A percentile compares a stretch with the other conserved stretches of the same genome.
Evolutionary conservation across 1,140 invertebrate species (phyloP).

Genomic region (Lethrus apterus): DNA sequence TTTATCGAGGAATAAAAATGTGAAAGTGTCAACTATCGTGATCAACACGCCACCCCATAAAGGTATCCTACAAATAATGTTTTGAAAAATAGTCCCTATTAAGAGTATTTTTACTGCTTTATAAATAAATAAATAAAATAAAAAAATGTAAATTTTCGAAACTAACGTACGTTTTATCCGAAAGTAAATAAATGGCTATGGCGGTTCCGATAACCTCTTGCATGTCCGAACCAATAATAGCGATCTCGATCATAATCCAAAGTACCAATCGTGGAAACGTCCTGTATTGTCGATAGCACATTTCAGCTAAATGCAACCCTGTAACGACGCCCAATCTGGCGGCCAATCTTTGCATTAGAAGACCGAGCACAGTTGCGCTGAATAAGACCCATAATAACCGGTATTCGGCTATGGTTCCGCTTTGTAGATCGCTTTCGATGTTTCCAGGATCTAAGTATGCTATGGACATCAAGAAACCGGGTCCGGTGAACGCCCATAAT

Average conservation of each 20-base stretch:
- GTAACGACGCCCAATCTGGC: constrained; percentile 59
- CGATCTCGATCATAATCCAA: constrained; percentile 93
- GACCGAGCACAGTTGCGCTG: constrained; percentile 75
- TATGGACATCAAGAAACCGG: constrained; percentile 90
- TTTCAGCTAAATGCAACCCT: constrained; percentile 76
- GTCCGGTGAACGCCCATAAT: constrained; percentile 90
- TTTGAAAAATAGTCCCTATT: no score
- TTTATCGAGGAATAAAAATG: constrained; percentile 85
- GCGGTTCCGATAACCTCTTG: constrained; percentile 91
- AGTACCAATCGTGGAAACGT: constrained; percentile 68
- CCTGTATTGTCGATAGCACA: constrained; percentile 76
- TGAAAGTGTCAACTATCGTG: constrained; percentile 86
- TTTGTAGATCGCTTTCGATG: constrained; percentile 87
- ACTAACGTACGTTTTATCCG: constrained; percentile 61
- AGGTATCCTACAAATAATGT: constrained; percentile 65
- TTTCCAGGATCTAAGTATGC: constrained; percentile 92
- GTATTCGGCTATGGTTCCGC: constrained; percentile 72
- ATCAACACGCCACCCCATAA: constrained; percentile 83
- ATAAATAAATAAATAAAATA: neutral
- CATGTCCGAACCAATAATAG: constrained; percentile 92
- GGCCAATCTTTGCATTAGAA: constrained; percentile 81
- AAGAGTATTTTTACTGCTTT: no score
- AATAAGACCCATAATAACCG: constrained; percentile 84
- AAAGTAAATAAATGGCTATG: constrained; percentile 82
- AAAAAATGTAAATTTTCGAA: neutral